Evolutionary conservation across 2,888 invertebrate genomes (phyloP).

Genomic region (Acanthacorydalis orientalis): DNA sequence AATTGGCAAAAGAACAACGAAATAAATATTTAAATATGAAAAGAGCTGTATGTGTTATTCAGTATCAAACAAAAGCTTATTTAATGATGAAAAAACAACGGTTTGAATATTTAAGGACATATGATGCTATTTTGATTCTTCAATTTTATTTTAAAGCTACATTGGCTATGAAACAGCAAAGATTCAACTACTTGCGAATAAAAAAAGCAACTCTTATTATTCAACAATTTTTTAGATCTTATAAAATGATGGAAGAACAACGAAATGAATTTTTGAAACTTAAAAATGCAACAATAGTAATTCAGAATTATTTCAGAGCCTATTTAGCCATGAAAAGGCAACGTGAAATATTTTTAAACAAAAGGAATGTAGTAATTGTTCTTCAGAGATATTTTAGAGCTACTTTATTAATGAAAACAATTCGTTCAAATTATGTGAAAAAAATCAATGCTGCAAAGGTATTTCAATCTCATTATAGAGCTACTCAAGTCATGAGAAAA

Average conservation of each 20-base stretch:
- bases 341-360: constrained; percentile 14
- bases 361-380: constrained; percentile 8
- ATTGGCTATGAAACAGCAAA: constrained; percentile 23
- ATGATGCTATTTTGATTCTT: constrained; percentile 24
- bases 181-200: constrained; percentile 22
- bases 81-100: background rate
- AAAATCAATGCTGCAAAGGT: constrained; percentile 13
- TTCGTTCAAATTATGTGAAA: constrained; percentile 15
- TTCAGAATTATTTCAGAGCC: constrained; percentile 21
- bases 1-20: constrained; percentile 23
- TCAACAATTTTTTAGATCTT: background rate
- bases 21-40: constrained; percentile 23
- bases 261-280: constrained; percentile 17
- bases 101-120: constrained; percentile 8
- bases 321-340: constrained; percentile 11
- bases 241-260: constrained; percentile 5
- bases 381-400: constrained; percentile 19
- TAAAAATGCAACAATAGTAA: constrained; percentile 18
- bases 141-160: constrained; percentile 34
- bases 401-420: constrained; percentile 10
- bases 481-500: constrained; percentile 16
- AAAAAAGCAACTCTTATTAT: constrained; percentile 27
- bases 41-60: constrained; percentile 24
- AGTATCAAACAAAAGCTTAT: background rate
- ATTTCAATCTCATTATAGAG: constrained; percentile 20